Evolutionary conservation across 2,797 vertebrate genomes (phyloP), one percentile per base, ranked within the genome.

Genomic region (Buphagus erythrorhynchus): DNA sequence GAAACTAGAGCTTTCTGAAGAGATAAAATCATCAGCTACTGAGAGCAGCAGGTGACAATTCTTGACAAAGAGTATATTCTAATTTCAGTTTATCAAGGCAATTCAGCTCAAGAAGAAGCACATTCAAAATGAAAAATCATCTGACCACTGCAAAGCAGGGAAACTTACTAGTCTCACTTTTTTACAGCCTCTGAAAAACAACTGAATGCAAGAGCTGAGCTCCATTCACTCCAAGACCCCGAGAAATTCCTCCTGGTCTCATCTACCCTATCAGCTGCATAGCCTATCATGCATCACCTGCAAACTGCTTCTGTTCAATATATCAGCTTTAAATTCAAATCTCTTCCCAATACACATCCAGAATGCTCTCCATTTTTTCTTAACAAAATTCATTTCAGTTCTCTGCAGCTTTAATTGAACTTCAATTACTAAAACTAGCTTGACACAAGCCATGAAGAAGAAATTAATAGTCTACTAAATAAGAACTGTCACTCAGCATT

Each of bases 401-500:
- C 88, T 95, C 52, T 10, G 0, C 55, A 88, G 85, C 33, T 86
- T 88, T 96, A 96, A 96, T 92, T 95, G 94, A 96, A 92, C 92
- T 95, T 86, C 90, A 95, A 88, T 97, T 97, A 96, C 83, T 81
- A 84, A 93, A 95, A 86, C 95, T 81, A 92, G 83, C 83, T 91
- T 95, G 91, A 95, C 83, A 95, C 49, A 94, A 95, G 76, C 88
- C 92, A 96, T 58, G 55, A 88, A 95, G 84, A 89, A 92, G 51
- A 93, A 97, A 95, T 95, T 95, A 96, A 95, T 82, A 95, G 86
- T 86, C 92, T 81, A 76, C 86, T 95, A 93, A 97, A 93, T 88
- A 94, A 86, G 88, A 95, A 94, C 94, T 96, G 95, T 95, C 94
- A 97, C 88, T 95, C 95, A 95, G 62, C 80, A 96, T 95, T 97